Percentiles rank a stretch among this genome's conserved stretches.
Evolutionary conservation across 2,888 invertebrate genomes (phyloP).

Genomic region (Agrilus cyanescens): DNA sequence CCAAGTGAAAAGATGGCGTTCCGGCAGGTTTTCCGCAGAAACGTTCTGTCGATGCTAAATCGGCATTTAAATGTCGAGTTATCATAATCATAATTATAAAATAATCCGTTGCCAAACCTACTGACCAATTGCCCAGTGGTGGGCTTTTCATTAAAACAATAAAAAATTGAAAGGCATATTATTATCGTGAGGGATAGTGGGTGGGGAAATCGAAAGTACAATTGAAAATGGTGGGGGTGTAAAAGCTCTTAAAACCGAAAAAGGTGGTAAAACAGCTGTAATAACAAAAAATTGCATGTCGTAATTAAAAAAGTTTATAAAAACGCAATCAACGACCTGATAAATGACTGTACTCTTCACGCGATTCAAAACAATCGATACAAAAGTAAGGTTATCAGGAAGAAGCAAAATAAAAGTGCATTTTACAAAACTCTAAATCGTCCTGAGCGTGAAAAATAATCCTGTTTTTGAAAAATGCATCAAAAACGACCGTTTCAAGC

Average conservation of each 20-base stretch:
- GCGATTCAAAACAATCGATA: constrained; percentile 31
- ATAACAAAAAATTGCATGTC: constrained; percentile 8
- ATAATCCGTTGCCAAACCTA: no score
- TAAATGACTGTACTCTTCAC: background rate
- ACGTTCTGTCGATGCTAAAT: no score
- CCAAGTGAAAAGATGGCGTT: constrained; percentile 7
- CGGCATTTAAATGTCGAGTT: no score
- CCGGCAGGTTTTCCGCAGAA: background rate
- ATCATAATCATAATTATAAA: no score
- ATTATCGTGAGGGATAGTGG: constrained; percentile 9
- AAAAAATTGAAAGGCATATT: no score
- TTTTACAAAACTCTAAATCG: constrained; percentile 5
- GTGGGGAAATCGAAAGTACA: constrained; percentile 23
- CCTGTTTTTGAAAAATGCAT: constrained; percentile 20
- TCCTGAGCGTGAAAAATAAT: constrained; percentile 4
- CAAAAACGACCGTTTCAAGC: constrained; percentile 16
- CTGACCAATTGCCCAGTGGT: no score
- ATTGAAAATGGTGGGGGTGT: constrained; percentile 22
- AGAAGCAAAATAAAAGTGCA: constrained; percentile 11
- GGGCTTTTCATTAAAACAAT: no score
- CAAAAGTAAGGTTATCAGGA: constrained; percentile 35
- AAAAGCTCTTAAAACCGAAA: constrained; percentile 26
- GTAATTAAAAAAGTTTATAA: no score
- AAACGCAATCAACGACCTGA: no score
- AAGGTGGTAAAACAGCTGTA: constrained; percentile 23